phyloP scores from a whole-genome alignment of 1,140 invertebrate genomes.

The Hirudo medicinalis region DNA sequence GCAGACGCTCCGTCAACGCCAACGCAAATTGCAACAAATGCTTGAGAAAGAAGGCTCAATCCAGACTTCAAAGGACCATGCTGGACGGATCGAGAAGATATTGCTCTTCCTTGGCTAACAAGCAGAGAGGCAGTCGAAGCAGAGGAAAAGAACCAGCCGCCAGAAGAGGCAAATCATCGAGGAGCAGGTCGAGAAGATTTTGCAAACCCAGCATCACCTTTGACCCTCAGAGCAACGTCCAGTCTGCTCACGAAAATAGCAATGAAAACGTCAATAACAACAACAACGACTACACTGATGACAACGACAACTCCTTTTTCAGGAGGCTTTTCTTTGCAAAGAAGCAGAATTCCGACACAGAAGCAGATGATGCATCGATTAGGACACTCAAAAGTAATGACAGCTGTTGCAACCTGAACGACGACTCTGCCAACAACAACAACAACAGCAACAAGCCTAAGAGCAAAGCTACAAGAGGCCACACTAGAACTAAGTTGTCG shows the following conservation, averaged over 20 bases:
- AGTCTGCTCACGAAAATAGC: not conserved
- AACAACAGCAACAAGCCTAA: slow-evolving; percentile 3
- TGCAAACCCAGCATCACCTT: not conserved
- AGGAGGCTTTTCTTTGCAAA: not conserved
- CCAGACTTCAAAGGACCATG: not conserved
- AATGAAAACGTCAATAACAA: not conserved
- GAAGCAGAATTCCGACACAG: not conserved
- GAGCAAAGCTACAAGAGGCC: not conserved
- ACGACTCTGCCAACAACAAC: not conserved
- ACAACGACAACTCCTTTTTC: not conserved
- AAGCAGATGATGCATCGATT: slow-evolving; percentile 2
- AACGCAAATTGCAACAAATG: not conserved
- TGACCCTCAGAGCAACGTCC: not conserved
- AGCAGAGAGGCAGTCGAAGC: not conserved
- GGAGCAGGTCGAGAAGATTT: not conserved
- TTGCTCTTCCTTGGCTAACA: not conserved
- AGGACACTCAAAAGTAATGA: not conserved
- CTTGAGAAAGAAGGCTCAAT: not conserved
- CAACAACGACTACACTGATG: not conserved
- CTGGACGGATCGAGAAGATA: not conserved
- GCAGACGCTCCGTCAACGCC: not conserved
- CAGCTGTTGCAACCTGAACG: not conserved
- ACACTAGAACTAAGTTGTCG: too few species aligned
- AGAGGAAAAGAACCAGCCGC: too few species aligned
- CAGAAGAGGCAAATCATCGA: too few species aligned